These are phyloP conservation scores for Dinothrombium tinctorium DNA, from an alignment of 1,140 invertebrate genomes.

Conservation along the genomic window DNA sequence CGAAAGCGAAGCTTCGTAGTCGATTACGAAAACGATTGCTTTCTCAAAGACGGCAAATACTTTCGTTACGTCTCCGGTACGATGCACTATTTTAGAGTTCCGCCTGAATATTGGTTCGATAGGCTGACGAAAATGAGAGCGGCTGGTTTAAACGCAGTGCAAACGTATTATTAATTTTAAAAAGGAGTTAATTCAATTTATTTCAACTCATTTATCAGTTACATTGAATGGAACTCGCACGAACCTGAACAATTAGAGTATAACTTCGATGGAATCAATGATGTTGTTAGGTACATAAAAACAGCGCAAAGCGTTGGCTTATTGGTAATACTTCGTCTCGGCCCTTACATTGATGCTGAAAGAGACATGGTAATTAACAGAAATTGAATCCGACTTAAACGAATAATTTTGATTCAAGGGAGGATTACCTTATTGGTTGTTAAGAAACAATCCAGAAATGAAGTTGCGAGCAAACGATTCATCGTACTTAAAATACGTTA, in stretches of 20 bases:
- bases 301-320: constrained; percentile 23
- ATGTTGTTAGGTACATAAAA: constrained; percentile 22
- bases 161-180: too few relatives aligned
- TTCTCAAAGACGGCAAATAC: constrained; percentile 54
- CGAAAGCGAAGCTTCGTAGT: constrained; percentile 25
- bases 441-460: constrained; percentile 15
- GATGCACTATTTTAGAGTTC: constrained; percentile 28
- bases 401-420: too few relatives aligned
- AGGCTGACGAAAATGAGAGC: constrained; percentile 23
- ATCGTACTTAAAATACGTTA: constrained; percentile 19
- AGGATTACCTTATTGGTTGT: constrained; percentile 23
- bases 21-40: constrained; percentile 46
- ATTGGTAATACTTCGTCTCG: constrained; percentile 23
- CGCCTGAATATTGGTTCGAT: constrained; percentile 25
- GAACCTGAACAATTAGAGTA: constrained; percentile 4
- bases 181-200: too few relatives aligned
- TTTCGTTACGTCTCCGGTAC: constrained; percentile 57
- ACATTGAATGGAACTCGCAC: constrained; percentile 7
- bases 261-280: constrained; percentile 6
- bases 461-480: constrained; percentile 13
- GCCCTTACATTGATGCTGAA: constrained; percentile 29
- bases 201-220: too few relatives aligned
- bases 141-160: constrained; percentile 27
- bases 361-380: constrained; percentile 27
- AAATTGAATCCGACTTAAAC: too few relatives aligned